Base-by-base conservation (phyloP, 2,888 invertebrate species). In the Ditylenchus weischeri region DNA sequence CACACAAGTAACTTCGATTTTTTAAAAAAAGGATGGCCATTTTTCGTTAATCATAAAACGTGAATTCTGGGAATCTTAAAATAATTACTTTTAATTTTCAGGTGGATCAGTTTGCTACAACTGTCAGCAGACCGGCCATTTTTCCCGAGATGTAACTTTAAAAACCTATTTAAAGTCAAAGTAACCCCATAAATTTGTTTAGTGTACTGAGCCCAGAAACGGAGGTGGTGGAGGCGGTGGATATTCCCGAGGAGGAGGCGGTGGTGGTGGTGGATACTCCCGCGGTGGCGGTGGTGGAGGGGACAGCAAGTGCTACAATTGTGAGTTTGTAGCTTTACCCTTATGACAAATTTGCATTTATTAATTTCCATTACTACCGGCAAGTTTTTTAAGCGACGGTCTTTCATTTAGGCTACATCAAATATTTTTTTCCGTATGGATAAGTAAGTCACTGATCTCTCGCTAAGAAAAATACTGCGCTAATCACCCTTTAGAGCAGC, bases 191-290 rank as follows among this genome's bases (percentile, higher is more conserved):
- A 54, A 23, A 6, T 47, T 60, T 29, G 59, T 58, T 51, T 49
- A 65, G 43, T 65, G 65, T 19, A 61, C 59, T 11, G 61, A 65
- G 18, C 47, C 23, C n/a, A 15, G 59, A 13, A 13, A 50, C 35
- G 61, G 51, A 13, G 49, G 60, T 35, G 50, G 65, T 50, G 61
- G 60, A 10, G 60, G 65, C 13, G 60, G 35, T 21, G 35, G 50
- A 10, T 50, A 50, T 64, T 54, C 51, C n/a, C 64, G 51, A 19
- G 57, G 57, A n/a, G 50, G 64, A 18, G 57, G 64, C 18, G 63
- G 63, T 13, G 62, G 62, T 1, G 63, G 63, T 35, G 64, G 64
- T 19, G 51, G 64, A 6, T 23, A 36, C 18, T 23, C 62, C 21
- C 49, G 62, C 21, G 23, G 50, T 18, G 57, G 57, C 21, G 23